These are phyloP conservation scores for Enteromius fasciolatus DNA, from an alignment of 2,797 vertebrate species.

Conservation along the genomic window DNA sequence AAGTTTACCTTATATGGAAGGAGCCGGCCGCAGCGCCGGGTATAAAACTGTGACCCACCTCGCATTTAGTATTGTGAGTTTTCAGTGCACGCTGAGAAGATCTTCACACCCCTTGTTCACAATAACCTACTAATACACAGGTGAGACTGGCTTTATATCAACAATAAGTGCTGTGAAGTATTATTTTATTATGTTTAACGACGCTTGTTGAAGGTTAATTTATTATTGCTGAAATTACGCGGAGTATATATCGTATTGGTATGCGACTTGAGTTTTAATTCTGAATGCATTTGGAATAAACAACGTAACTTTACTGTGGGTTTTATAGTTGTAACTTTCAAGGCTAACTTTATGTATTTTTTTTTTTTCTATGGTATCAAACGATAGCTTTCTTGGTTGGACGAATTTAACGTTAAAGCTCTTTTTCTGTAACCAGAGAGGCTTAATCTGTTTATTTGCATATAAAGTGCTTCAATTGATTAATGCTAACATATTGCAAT, in stretches of 20 bases:
- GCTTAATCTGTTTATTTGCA: background rate
- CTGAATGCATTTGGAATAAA: background rate
- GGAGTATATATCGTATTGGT: background rate
- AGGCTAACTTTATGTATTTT: background rate
- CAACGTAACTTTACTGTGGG: accelerated
- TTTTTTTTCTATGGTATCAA: background rate
- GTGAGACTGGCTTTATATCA: conserved; percentile 63
- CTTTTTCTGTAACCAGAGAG: background rate
- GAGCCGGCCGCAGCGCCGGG: conserved; percentile 74
- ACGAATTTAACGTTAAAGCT: background rate
- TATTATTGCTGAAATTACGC: background rate
- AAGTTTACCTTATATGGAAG: conserved; percentile 97
- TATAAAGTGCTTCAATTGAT: background rate
- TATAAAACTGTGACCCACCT: conserved; percentile 77
- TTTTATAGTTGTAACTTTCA: background rate
- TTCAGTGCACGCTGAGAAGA: conserved; percentile 42
- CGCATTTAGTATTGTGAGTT: conserved; percentile 7
- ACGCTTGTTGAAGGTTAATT: background rate
- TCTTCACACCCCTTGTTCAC: background rate
- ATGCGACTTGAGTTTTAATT: too few species aligned
- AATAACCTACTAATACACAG: conserved; percentile 66
- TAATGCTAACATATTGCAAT: background rate
- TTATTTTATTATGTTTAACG: background rate
- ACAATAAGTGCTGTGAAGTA: background rate
- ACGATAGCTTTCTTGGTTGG: too few species aligned